Base-by-base conservation (phyloP, 2,797 vertebrate genomes). In the Microctenopoma lineatum region DNA sequence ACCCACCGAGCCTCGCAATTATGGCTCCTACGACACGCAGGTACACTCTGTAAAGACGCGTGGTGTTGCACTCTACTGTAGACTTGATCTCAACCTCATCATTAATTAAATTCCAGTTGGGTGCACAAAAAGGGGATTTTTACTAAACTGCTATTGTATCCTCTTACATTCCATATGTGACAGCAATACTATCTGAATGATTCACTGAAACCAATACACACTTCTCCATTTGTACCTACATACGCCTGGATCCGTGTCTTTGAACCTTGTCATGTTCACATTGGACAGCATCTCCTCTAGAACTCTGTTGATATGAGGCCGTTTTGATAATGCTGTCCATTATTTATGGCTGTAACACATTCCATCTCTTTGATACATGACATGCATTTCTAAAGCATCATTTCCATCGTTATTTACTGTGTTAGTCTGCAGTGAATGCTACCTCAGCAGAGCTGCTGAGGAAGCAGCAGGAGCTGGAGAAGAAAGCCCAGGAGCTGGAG, bases 391-490 rank as follows among this genome's bases (percentile, higher is more conserved):
- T 61, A 18, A 59, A 57, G 42, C 55, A 34, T 70, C 12, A 3
- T 58, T 65, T 26, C 45, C 32, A 32, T 1, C 45, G 12, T 81
- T 34, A 69, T 3, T 79, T 5, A 1, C 27, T 68, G 41, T 46
- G 73, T 71, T 66, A 93, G 87, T 70, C 90, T 16, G 87, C 73
- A 2, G 93, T 93, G 14, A 91, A 77, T 7, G 90, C 95, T 69
- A 18, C 96, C 66, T 96, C 95, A 0, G 95, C 96, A 0, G 98
- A 99, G 50, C 93, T 99, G 69, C 87, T 97, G 54, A 96, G 88
- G 88, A 96, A 96, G 78, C 98, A 99, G 88, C 96, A 98, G 87
- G 98, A 98, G 85, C 93, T 99, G 65, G 97, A 98, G 89, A 95
- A 94, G 71, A 98, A 97, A 80, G 97, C 97, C 0, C 92, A 88